Conservation (phyloP, 2,888 invertebrate genomes). For the Gasteruption jaculator region DNA sequence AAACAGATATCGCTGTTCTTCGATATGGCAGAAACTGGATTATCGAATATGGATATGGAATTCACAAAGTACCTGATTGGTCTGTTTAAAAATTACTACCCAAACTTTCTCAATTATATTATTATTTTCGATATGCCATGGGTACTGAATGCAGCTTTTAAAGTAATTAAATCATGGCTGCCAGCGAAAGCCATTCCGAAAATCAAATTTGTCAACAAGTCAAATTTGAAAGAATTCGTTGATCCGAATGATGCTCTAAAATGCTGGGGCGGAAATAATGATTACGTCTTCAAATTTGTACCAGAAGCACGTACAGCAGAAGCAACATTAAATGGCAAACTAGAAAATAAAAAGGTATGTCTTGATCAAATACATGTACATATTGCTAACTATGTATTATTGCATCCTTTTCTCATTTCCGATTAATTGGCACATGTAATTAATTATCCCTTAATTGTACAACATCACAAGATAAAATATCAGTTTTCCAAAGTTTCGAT, state of each 20-base stretch:
- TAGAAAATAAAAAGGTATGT: slow-evolving; percentile 54
- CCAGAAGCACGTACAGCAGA: slow-evolving; percentile 54
- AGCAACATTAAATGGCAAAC: slow-evolving; percentile 39
- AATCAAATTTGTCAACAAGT: slow-evolving; percentile 79
- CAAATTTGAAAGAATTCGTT: slow-evolving; percentile 70
- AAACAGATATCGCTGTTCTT: slow-evolving; percentile 80
- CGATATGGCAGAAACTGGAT: slow-evolving; percentile 84
- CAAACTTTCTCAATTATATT: slow-evolving; percentile 81
- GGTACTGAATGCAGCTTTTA: slow-evolving; percentile 88
- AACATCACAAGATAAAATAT: too few species aligned
- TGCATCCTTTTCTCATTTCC: slow-evolving; percentile 7
- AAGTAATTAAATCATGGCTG: slow-evolving; percentile 80
- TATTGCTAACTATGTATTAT: too few species aligned
- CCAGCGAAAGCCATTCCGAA: slow-evolving; percentile 85
- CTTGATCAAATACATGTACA: too few species aligned
- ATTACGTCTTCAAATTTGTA: slow-evolving; percentile 68
- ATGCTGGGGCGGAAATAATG: slow-evolving; percentile 77
- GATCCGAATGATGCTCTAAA: slow-evolving; percentile 69
- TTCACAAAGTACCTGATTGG: slow-evolving; percentile 82
- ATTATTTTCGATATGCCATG: slow-evolving; percentile 92
- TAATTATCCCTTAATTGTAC: too few species aligned
- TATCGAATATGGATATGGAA: slow-evolving; percentile 89
- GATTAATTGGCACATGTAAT: background rate
- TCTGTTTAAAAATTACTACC: slow-evolving; percentile 85
- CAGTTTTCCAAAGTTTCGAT: too few species aligned